Conservation (phyloP, 1,140 invertebrate genomes). For the Cyclina sinensis region DNA sequence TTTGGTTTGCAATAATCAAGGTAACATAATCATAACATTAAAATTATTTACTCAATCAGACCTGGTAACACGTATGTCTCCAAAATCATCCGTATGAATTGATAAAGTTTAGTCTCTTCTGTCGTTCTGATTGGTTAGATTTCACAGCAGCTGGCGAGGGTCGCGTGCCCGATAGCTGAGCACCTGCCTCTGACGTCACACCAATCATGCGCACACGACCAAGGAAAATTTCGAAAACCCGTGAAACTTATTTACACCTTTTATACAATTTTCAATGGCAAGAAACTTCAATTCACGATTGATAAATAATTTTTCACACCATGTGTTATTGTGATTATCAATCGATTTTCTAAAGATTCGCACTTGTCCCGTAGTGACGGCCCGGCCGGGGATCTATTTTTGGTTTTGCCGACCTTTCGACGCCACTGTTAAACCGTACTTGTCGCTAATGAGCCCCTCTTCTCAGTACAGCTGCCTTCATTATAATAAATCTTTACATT, state of each 20-base stretch:
- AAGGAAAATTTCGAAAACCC: constrained; percentile 18
- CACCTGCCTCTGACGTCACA: constrained; percentile 78
- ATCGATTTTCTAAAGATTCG: constrained; percentile 22
- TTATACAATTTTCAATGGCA: constrained; percentile 46
- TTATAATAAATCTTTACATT: constrained; percentile 3
- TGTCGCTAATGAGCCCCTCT: constrained; percentile 5
- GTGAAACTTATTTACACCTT: constrained; percentile 63
- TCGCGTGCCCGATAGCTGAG: constrained; percentile 72
- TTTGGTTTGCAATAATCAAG: constrained; percentile 3
- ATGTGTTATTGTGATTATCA: constrained; percentile 46
- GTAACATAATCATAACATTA: constrained; percentile 44
- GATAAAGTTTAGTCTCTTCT: constrained; percentile 54
- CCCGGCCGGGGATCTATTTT: constrained; percentile 29
- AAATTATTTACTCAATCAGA: constrained; percentile 65
- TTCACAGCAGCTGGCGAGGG: constrained; percentile 69
- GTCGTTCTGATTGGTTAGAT: constrained; percentile 68
- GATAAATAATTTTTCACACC: constrained; percentile 31
- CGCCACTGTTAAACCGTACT: not conserved
- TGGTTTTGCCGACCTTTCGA: constrained; percentile 8
- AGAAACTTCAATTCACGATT: constrained; percentile 24
- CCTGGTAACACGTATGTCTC: constrained; percentile 64
- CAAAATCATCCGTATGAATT: constrained; percentile 39
- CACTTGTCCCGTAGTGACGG: constrained; percentile 29
- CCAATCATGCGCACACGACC: constrained; percentile 65
- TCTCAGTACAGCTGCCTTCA: not conserved